Conservation (phyloP, 2,113 vertebrate species). For the Aleadryas rufinucha region DNA sequence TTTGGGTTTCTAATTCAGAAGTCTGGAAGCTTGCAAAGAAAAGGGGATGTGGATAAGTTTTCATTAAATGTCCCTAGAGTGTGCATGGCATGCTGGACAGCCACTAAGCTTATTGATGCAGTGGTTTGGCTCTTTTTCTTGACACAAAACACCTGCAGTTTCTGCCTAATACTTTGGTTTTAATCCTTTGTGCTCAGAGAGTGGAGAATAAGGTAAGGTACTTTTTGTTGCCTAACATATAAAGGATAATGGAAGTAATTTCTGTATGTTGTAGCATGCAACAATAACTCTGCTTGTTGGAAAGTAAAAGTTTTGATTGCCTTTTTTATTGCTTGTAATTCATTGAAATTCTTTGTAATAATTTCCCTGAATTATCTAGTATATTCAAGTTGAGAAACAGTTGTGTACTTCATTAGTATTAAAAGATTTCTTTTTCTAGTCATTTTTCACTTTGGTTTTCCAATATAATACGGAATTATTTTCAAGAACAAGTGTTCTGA, state of each 20-base stretch:
- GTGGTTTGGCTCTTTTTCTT: background rate
- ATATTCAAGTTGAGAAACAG: background rate
- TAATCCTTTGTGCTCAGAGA: constrained; percentile 32
- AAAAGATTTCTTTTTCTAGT: background rate
- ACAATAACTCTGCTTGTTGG: background rate
- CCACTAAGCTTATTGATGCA: background rate
- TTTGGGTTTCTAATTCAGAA: background rate
- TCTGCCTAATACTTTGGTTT: background rate
- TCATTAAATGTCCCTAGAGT: background rate
- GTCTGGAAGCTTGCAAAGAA: background rate
- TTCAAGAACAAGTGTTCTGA: background rate
- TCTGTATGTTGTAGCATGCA: background rate
- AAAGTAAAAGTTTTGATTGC: constrained; percentile 20
- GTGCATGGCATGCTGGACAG: background rate
- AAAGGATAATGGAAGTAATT: constrained; percentile 4
- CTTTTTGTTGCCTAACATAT: background rate
- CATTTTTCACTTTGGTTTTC: background rate
- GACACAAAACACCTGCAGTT: background rate
- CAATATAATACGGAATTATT: background rate
- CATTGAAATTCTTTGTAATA: background rate
- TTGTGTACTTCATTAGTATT: background rate
- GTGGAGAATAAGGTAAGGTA: constrained; percentile 53
- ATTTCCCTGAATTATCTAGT: background rate
- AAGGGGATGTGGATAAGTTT: background rate
- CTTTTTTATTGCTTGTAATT: constrained; percentile 33